Evolutionary conservation across 2,888 invertebrate genomes (phyloP).

Genomic region (Electrophaes corylata): DNA sequence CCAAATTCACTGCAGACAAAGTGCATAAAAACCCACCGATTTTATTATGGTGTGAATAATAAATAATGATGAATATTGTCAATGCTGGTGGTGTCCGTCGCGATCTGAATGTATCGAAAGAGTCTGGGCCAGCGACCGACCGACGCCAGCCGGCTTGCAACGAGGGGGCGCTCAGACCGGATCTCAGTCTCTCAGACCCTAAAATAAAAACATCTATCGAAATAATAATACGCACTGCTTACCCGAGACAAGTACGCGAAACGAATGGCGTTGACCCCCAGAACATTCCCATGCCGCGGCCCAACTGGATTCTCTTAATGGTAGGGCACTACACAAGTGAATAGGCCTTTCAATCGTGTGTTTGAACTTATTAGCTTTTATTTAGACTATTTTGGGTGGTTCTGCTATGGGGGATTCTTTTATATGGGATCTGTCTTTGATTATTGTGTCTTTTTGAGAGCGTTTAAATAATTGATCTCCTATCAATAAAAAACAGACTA

Average conservation of each 20-base stretch:
- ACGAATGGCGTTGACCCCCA: slow-evolving; percentile 83
- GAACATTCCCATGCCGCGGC: slow-evolving; percentile 77
- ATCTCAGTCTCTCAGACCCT: slow-evolving; percentile 79
- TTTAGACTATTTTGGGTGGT: slow-evolving; percentile 65
- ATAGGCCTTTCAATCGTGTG: slow-evolving; percentile 74
- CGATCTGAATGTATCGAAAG: slow-evolving; percentile 41
- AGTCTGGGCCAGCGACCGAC: slow-evolving; percentile 41
- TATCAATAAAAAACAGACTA: too few species aligned
- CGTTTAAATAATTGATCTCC: too few species aligned
- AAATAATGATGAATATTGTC: slow-evolving; percentile 27
- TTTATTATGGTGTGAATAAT: slow-evolving; percentile 22
- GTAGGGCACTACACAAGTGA: slow-evolving; percentile 70
- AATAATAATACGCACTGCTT: slow-evolving; percentile 82
- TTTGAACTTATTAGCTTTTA: slow-evolving; percentile 79
- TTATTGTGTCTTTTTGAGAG: too few species aligned
- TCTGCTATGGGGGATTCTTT: slow-evolving; percentile 59
- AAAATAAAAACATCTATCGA: slow-evolving; percentile 83
- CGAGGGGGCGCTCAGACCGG: slow-evolving; percentile 81
- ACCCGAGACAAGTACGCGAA: slow-evolving; percentile 80
- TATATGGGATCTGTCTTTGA: slow-evolving; percentile 18
- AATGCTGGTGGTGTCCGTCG: slow-evolving; percentile 5
- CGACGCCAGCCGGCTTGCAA: slow-evolving; percentile 62
- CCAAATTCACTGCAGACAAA: slow-evolving; percentile 15
- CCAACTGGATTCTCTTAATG: slow-evolving; percentile 79
- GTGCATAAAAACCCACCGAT: slow-evolving; percentile 20